Evolutionary conservation across 1,140 invertebrate genomes (phyloP).

Genomic region (Brachionus asplanchnoidis): DNA sequence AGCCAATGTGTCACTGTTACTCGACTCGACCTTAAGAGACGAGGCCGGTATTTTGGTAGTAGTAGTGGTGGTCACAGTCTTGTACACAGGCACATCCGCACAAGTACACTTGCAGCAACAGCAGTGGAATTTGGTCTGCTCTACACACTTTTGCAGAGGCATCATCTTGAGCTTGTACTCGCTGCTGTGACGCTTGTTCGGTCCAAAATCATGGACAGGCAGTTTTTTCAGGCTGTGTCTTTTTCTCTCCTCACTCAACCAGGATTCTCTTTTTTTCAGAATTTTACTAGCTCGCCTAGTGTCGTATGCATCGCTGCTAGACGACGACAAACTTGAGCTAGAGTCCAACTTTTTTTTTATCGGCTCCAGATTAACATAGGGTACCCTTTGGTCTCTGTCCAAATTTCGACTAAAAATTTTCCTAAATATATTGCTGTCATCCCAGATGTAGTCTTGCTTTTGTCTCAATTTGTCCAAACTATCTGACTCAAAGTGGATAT

Average conservation of each 20-base stretch:
- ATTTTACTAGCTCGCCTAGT: not conserved
- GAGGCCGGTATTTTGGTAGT: not conserved
- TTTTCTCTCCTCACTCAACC: not conserved
- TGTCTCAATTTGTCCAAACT: not conserved
- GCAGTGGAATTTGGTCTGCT: not conserved
- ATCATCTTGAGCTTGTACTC: slow-evolving; percentile 17
- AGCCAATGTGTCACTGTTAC: not conserved
- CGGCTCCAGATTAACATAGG: slow-evolving; percentile 4
- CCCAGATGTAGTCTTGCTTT: not conserved
- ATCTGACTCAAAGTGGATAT: not conserved
- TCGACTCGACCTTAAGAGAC: not conserved
- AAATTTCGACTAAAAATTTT: slow-evolving; percentile 32
- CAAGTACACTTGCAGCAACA: not conserved
- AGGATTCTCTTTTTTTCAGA: not conserved
- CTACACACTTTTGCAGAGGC: not conserved
- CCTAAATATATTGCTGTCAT: slow-evolving; percentile 21
- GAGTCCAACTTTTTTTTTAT: not conserved
- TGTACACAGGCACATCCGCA: not conserved
- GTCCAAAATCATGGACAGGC: not conserved
- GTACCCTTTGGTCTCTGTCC: not conserved
- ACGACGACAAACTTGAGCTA: not conserved
- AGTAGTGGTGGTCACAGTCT: not conserved
- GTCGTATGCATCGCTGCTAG: not conserved
- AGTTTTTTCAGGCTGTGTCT: not conserved
- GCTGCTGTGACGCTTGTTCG: not conserved